phyloP scores from a whole-genome alignment of 2,113 vertebrate species.

The mouse (Mus musculus) region GRCm39 chr11:45268501-45269000 shows the following conservation, averaged over 20 bases:
- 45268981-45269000: neutral
- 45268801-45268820: neutral
- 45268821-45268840: neutral
- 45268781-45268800: neutral
- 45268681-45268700: neutral
- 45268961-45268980: neutral
- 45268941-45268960: neutral
- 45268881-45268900: neutral
- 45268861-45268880: neutral
- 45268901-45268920: neutral
- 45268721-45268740: neutral
- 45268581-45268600: neutral
- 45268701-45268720: neutral
- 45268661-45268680: neutral
- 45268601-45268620: neutral
- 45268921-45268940: neutral
- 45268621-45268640: neutral
- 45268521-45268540: neutral
- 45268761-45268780: neutral
- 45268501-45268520: neutral
- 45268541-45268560: neutral
- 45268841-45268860: neutral
- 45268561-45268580: neutral
- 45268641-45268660: neutral
- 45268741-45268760: neutral